Percentiles rank a stretch among this genome's conserved stretches.
These are phyloP conservation scores for Paradoxurus hermaphroditus DNA, from an alignment of 2,113 vertebrate species.

Conservation along the genomic window DNA sequence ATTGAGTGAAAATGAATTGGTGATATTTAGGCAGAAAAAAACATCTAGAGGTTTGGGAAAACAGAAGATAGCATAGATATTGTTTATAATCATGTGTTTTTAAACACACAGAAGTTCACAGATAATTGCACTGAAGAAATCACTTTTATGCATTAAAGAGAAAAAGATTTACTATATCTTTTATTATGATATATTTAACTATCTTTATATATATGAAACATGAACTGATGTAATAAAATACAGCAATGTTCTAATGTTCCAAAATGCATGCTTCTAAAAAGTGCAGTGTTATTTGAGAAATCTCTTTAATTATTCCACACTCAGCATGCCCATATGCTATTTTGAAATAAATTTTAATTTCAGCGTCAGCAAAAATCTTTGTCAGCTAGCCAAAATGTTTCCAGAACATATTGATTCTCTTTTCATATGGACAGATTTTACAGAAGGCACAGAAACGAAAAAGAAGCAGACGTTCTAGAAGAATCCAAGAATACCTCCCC, in stretches of 20 bases:
- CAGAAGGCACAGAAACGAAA: not conserved
- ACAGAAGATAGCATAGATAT: not conserved
- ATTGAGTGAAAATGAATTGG: not conserved
- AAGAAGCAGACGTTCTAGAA: not conserved
- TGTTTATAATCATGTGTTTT: not conserved
- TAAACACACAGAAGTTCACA: not conserved
- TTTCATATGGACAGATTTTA: not conserved
- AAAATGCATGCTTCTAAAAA: not conserved
- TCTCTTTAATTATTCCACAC: not conserved
- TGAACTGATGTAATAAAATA: not conserved
- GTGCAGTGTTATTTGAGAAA: not conserved
- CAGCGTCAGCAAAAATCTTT: conserved; percentile 19
- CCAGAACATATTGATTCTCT: not conserved
- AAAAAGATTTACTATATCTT: not conserved
- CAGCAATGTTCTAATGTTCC: not conserved
- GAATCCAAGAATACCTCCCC: not conserved
- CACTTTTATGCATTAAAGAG: not conserved
- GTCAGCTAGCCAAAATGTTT: not conserved
- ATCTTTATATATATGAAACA: not conserved
- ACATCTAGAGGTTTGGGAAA: not conserved
- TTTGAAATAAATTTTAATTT: conserved; percentile 26
- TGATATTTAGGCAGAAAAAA: not conserved
- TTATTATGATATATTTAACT: not conserved
- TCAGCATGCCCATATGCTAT: not conserved
- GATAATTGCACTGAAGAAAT: not conserved